phyloP scores from a whole-genome alignment of 2,113 vertebrate species.

The Leiothrix lutea region DNA sequence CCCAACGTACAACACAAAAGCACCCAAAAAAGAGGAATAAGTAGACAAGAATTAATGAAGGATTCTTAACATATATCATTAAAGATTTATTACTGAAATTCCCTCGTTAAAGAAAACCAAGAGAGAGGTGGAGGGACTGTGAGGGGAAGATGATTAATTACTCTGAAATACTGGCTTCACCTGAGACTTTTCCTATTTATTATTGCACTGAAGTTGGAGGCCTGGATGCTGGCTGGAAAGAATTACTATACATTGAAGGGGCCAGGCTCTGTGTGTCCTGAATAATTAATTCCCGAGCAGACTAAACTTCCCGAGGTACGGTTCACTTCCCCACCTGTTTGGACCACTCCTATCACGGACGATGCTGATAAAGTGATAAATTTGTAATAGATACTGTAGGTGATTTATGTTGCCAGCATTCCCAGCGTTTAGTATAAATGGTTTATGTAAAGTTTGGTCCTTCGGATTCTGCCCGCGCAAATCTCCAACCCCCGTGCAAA shows the following conservation, averaged over 20 bases:
- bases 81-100: constrained; percentile 98
- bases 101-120: constrained; percentile 84
- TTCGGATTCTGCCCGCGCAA: constrained; percentile 73
- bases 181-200: constrained; percentile 97
- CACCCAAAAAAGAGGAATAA: constrained; percentile 81
- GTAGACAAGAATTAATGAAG: constrained; percentile 89
- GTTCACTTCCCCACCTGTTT: constrained; percentile 81
- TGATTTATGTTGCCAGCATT: constrained; percentile 80
- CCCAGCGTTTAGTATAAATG: constrained; percentile 78
- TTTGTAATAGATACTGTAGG: constrained; percentile 77
- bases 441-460: constrained; percentile 83
- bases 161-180: constrained; percentile 94
- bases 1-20: constrained; percentile 26
- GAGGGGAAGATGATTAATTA: constrained; percentile 93
- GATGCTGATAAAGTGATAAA: constrained; percentile 72
- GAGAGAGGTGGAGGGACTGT: constrained; percentile 62
- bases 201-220: constrained; percentile 88
- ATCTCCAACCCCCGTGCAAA: constrained; percentile 39
- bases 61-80: constrained; percentile 95
- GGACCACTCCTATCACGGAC: constrained; percentile 77
- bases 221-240: constrained; percentile 82
- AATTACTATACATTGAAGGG: constrained; percentile 88
- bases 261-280: constrained; percentile 87
- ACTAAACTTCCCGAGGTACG: constrained; percentile 81
- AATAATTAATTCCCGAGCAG: constrained; percentile 84